These are phyloP conservation scores for Eulimnadia texana DNA, from an alignment of 1,140 invertebrate genomes.

Conservation along the genomic window DNA sequence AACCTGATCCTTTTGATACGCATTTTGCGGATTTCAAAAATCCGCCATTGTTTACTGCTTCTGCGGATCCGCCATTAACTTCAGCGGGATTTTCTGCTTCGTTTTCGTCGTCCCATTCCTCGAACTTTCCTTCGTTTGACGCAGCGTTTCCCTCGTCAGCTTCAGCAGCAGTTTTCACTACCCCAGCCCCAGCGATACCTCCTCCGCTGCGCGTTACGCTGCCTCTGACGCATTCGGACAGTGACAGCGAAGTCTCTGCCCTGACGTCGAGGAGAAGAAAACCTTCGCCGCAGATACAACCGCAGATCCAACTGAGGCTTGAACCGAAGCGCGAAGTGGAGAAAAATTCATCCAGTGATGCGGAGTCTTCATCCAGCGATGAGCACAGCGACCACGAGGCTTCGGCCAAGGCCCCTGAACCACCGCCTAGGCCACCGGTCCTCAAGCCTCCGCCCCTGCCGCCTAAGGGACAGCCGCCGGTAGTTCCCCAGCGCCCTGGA, in stretches of 20 bases:
- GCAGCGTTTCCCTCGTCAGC: constrained; percentile 20
- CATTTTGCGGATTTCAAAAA: constrained; percentile 15
- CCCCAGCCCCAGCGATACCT: neutral
- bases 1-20: constrained; percentile 38
- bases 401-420: constrained; percentile 43
- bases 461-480: constrained; percentile 50
- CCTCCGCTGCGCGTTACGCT: constrained; percentile 44
- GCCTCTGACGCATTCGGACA: constrained; percentile 26
- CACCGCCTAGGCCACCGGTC: constrained; percentile 47
- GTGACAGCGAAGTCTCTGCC: constrained; percentile 5
- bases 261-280: neutral
- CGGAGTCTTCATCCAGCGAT: constrained; percentile 7
- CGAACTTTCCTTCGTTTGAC: neutral
- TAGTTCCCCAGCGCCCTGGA: constrained; percentile 5
- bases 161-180: constrained; percentile 7
- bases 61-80: constrained; percentile 8
- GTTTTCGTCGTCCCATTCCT: constrained; percentile 17
- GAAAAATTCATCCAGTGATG: constrained; percentile 4
- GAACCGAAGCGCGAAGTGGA: neutral
- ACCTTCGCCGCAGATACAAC: neutral
- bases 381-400: neutral
- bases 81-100: constrained; percentile 10
- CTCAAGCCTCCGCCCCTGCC: constrained; percentile 65
- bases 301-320: neutral
- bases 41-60: constrained; percentile 11